phyloP scores from a whole-genome alignment of 2,113 vertebrate genomes.

The Pyxicephalus adspersus region DNA sequence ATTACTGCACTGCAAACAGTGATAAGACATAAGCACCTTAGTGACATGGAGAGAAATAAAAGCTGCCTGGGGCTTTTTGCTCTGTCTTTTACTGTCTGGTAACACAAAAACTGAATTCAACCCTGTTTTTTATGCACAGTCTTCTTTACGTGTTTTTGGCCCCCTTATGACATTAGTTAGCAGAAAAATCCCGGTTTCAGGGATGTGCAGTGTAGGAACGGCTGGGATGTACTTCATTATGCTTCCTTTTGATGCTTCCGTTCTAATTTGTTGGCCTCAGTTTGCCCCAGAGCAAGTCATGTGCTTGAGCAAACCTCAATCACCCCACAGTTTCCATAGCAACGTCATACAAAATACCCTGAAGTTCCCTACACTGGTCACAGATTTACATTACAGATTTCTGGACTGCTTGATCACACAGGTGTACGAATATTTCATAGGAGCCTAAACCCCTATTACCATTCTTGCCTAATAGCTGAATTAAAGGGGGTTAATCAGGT shows the following conservation, averaged over 20 bases:
- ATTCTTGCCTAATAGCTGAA: neutral
- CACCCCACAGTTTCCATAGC: slow-evolving; percentile 32
- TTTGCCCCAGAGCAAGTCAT: slow-evolving; percentile 35
- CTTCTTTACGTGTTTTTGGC: neutral
- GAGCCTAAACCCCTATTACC: neutral
- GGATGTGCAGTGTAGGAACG: slow-evolving; percentile 21
- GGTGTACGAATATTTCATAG: slow-evolving; percentile 3
- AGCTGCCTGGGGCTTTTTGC: slow-evolving; percentile 14
- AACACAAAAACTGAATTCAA: slow-evolving; percentile 19
- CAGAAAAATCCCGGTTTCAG: neutral
- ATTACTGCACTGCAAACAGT: slow-evolving; percentile 29
- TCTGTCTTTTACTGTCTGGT: neutral
- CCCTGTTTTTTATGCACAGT: slow-evolving; percentile 1
- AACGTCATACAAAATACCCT: slow-evolving; percentile 6
- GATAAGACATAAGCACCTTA: slow-evolving; percentile 46
- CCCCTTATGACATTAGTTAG: slow-evolving; percentile 5
- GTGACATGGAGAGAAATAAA: slow-evolving; percentile 20
- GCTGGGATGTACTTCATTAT: slow-evolving; percentile 33
- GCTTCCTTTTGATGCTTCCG: slow-evolving; percentile 37
- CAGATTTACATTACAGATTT: slow-evolving; percentile 6
- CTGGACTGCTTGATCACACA: neutral
- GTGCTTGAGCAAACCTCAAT: slow-evolving; percentile 22
- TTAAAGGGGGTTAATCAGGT: neutral
- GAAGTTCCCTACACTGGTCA: neutral
- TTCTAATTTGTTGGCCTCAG: slow-evolving; percentile 47